Conservation (phyloP, 2,888 invertebrate species). For the Idaea aversata region DNA sequence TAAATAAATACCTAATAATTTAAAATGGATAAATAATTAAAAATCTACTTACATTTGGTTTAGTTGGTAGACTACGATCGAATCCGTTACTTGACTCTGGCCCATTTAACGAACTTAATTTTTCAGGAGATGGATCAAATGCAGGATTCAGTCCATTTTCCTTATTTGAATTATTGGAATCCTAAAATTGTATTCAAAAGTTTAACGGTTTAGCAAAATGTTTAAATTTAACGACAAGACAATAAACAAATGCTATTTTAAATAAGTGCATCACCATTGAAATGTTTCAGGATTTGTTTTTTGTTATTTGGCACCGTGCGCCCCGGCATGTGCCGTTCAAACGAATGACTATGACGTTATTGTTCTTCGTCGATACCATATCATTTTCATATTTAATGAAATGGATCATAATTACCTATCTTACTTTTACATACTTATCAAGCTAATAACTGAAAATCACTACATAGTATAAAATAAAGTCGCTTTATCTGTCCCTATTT, state of each 20-base stretch:
- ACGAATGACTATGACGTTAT: conserved; percentile 21
- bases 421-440: background rate
- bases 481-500: no score
- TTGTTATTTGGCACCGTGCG: conserved; percentile 19
- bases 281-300: background rate
- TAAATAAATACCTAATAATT: no score
- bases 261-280: background rate
- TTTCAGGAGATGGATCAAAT: conserved; percentile 2
- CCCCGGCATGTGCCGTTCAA: conserved; percentile 28
- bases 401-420: background rate
- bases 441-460: conserved; percentile 18
- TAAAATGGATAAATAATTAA: background rate
- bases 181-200: background rate
- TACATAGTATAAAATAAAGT: no score
- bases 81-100: background rate
- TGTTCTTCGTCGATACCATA: background rate
- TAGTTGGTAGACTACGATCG: background rate
- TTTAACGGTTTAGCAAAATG: background rate
- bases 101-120: background rate
- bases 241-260: background rate
- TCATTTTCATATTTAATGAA: background rate
- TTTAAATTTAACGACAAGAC: background rate
- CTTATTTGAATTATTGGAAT: background rate
- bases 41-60: background rate
- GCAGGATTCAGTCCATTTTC: background rate